These are phyloP conservation scores for Trissolcus basalis DNA, from an alignment of 1,140 invertebrate species.

Conservation along the genomic window DNA sequence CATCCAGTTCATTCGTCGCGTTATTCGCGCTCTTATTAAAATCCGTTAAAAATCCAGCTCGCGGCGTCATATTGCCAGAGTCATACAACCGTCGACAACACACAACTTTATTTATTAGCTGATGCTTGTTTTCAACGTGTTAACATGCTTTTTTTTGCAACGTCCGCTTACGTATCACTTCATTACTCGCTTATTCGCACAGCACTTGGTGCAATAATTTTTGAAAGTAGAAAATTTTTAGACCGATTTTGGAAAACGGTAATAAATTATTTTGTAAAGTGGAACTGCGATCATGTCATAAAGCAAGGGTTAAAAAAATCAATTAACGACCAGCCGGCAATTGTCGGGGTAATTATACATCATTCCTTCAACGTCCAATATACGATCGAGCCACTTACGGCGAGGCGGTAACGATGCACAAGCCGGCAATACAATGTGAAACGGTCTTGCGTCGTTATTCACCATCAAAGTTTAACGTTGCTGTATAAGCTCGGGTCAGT, in stretches of 20 bases:
- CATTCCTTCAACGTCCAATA: slow-evolving; percentile 54
- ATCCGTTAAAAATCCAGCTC: slow-evolving; percentile 68
- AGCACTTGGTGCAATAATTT: no score
- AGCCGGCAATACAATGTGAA: slow-evolving; percentile 58
- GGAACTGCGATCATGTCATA: no score
- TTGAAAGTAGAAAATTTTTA: no score
- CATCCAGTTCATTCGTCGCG: slow-evolving; percentile 67
- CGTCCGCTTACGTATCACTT: no score
- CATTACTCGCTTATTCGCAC: no score
- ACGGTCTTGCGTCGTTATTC: slow-evolving; percentile 60
- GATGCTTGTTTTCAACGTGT: slow-evolving; percentile 42
- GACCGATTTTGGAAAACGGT: no score
- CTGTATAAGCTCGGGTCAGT: slow-evolving; percentile 55
- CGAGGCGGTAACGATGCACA: slow-evolving; percentile 52
- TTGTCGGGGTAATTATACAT: slow-evolving; percentile 57
- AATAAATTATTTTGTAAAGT: no score
- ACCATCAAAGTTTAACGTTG: slow-evolving; percentile 65
- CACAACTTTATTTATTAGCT: slow-evolving; percentile 40
- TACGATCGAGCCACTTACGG: slow-evolving; percentile 58
- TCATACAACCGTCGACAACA: slow-evolving; percentile 43
- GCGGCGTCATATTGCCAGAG: slow-evolving; percentile 60
- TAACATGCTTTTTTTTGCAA: slow-evolving; percentile 41
- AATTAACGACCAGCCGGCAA: slow-evolving; percentile 39
- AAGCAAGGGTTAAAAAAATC: slow-evolving; percentile 5
- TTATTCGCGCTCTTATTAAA: slow-evolving; percentile 69